Base-by-base conservation (phyloP, 2,113 vertebrate species). In the Micronisus gabar region DNA sequence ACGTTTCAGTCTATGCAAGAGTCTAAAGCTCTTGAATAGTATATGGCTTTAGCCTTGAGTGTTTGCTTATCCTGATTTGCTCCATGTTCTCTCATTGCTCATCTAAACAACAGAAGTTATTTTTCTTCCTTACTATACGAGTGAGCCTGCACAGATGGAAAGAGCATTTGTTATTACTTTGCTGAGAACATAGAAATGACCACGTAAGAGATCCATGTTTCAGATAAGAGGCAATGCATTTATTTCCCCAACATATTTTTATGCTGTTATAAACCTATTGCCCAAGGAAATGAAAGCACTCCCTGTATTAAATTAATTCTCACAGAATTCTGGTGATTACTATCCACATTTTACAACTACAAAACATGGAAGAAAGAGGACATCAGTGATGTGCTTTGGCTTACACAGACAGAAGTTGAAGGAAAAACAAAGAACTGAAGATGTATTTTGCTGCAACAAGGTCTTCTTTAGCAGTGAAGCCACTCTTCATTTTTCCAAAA, bases 31-130 rank as follows among this genome's bases (percentile, higher is more conserved):
- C 47, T 52, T 67, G 22, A 70, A 47, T 13, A 29, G 32, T 61
- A 17, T 23, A 13, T 40, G 80, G 83, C 65, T 81, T 81, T 38
- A 82, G 56, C 75, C 68, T 94, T 58, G 47, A 11, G 7, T 55
- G 30, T 95, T 96, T 93, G 81, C 81, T 88, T 92, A 85, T 20
- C 62, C 27, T 87, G 81, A 75, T 68, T 65, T 81, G 30, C 13
- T 91, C 76, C 53, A 2, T 68, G 72, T 89, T 91, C 91, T 56
- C 62, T 89, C 73, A 66, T 27, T 76, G 84, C 94, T 97, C 91
- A 91, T 91, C 96, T 85, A 95, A 95, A 91, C 88, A 94, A 93
- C 94, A 95, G 94, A 93, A 96, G 94, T 89, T 95, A 96, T 95
- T 97, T 96, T 94, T 91, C 83, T 95, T 80, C 62, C 6, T 2